Conservation (phyloP, 2,888 invertebrate genomes). For the Poecilobothrus nobilitatus region DNA sequence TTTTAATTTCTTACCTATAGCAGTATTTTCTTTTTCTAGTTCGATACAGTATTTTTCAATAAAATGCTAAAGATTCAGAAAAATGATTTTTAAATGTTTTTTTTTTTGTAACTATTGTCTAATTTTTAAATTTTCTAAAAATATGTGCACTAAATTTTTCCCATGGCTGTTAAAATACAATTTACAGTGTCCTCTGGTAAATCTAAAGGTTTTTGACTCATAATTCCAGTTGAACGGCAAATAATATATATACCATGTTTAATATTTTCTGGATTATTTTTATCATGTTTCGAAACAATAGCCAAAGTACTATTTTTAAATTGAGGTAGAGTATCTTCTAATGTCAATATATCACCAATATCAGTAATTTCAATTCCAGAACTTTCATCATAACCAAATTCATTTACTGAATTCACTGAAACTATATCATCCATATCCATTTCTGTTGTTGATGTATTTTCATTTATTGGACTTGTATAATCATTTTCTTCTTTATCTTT, state of each 20-base stretch:
- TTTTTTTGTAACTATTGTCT: too few species aligned
- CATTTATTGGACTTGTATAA: constrained; percentile 19
- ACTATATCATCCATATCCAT: constrained; percentile 22
- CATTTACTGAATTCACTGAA: constrained; percentile 20
- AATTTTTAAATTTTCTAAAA: neutral
- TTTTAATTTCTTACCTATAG: too few species aligned
- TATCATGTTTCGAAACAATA: constrained; percentile 36
- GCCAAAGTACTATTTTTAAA: constrained; percentile 38
- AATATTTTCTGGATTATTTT: constrained; percentile 29
- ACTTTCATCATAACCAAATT: neutral
- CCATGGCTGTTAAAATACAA: constrained; percentile 36
- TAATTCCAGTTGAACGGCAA: constrained; percentile 34
- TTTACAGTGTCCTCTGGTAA: constrained; percentile 41
- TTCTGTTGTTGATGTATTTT: constrained; percentile 19
- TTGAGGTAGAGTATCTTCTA: constrained; percentile 35
- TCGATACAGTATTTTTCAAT: too few species aligned
- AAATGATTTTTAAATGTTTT: too few species aligned
- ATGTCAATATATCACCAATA: constrained; percentile 20
- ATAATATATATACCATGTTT: constrained; percentile 41
- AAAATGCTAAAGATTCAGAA: too few species aligned
- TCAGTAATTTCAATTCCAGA: constrained; percentile 23
- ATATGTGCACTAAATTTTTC: neutral
- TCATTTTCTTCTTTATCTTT: neutral
- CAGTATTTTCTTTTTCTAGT: too few species aligned
- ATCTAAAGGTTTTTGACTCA: constrained; percentile 39